These are phyloP conservation scores for Saimiri boliviensis DNA, from an alignment of 2,113 vertebrate genomes.

Conservation along the genomic window DNA sequence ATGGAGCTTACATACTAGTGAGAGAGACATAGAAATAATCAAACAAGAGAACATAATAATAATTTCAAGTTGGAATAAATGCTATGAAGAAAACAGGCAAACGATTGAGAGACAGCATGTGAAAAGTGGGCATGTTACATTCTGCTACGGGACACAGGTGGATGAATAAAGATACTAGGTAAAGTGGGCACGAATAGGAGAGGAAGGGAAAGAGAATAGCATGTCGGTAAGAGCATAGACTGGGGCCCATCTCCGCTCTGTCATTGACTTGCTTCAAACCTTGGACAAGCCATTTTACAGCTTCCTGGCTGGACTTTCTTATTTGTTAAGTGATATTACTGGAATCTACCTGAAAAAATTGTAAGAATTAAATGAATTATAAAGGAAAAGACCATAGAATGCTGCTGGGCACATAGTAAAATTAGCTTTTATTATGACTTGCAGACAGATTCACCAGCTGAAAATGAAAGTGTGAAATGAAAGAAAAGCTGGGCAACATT, in stretches of 20 bases:
- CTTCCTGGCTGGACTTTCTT: background rate
- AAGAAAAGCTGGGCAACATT: background rate
- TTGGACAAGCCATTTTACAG: background rate
- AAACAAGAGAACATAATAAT: background rate
- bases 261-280: background rate
- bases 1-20: background rate
- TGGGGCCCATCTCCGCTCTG: background rate
- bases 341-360: background rate
- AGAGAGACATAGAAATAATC: background rate
- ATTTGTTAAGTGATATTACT: background rate
- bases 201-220: background rate
- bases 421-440: background rate
- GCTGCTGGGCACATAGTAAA: background rate
- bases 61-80: background rate
- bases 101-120: background rate
- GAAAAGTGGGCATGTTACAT: background rate
- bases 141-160: background rate
- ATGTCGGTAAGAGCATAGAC: background rate
- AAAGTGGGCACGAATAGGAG: background rate
- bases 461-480: background rate
- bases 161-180: background rate
- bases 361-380: background rate
- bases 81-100: background rate
- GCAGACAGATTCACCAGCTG: background rate
- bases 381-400: background rate